phyloP scores from a whole-genome alignment of 2,113 vertebrate species.

The Oxyura jamaicensis region DNA sequence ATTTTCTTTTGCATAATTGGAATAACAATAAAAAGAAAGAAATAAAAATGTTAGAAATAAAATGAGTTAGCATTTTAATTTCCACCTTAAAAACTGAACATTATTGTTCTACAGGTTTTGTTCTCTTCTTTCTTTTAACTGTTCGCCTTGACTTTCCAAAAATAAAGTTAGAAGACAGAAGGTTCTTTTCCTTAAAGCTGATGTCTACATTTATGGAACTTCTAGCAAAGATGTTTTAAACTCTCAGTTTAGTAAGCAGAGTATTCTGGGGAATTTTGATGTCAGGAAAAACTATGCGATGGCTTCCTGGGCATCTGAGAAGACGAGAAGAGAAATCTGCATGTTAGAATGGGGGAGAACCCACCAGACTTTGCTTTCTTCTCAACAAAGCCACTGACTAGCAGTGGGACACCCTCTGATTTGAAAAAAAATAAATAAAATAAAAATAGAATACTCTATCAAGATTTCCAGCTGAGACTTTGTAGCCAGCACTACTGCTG shows the following conservation, averaged over 20 bases:
- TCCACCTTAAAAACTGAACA: not conserved
- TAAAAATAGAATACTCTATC: not conserved
- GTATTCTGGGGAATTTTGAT: not conserved
- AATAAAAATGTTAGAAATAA: not conserved
- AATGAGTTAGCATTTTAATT: slow-evolving; percentile 47
- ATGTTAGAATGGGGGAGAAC: not conserved
- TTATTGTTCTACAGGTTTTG: slow-evolving; percentile 35
- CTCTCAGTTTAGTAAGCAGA: not conserved
- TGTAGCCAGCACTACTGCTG: not conserved
- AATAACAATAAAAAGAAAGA: slow-evolving; percentile 30
- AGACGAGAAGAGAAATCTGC: not conserved
- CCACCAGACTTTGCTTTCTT: not conserved
- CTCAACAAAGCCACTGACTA: not conserved
- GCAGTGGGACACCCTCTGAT: not conserved
- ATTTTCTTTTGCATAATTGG: not conserved
- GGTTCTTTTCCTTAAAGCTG: not conserved
- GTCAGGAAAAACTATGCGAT: not conserved
- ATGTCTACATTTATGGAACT: not conserved
- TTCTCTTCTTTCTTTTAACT: not conserved
- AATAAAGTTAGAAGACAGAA: not conserved
- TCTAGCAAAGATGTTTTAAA: not conserved
- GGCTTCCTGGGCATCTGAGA: not conserved
- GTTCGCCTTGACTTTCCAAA: not conserved
- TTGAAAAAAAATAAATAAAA: not conserved
- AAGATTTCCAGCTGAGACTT: not conserved